Conservation (phyloP, 2,113 vertebrate genomes). For the Hoplias malabaricus region DNA sequence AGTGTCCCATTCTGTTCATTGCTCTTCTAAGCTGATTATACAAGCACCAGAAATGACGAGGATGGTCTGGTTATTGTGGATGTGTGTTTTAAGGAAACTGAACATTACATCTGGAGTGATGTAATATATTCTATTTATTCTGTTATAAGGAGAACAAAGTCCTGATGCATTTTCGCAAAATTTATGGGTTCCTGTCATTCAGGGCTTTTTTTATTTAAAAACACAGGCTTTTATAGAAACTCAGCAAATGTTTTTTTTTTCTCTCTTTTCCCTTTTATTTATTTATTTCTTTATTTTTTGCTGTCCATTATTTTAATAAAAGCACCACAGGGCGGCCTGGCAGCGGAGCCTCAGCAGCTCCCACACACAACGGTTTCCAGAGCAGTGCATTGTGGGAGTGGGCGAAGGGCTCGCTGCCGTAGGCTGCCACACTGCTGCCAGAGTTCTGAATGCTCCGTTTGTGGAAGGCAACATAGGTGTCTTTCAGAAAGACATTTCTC, state of each 20-base stretch:
- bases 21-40: background rate
- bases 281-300: slow-evolving; percentile 3
- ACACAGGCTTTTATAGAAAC: slow-evolving; percentile 20
- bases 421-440: slow-evolving; percentile 12
- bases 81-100: no score
- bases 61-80: no score
- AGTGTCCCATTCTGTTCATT: background rate
- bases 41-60: no score
- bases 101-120: no score
- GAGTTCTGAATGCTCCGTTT: background rate
- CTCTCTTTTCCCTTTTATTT: no score
- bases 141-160: background rate
- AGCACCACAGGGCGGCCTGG: slow-evolving; percentile 25
- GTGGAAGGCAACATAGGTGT: background rate
- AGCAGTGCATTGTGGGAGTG: slow-evolving; percentile 36
- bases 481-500: background rate
- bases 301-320: slow-evolving; percentile 35
- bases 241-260: slow-evolving; percentile 6
- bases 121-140: no score
- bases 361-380: slow-evolving; percentile 40
- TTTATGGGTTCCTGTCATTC: background rate
- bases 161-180: background rate
- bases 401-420: slow-evolving; percentile 24
- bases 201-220: slow-evolving; percentile 9
- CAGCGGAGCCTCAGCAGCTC: slow-evolving; percentile 29